These are phyloP conservation scores for Apamea sordens DNA, from an alignment of 2,888 invertebrate species.

Conservation along the genomic window DNA sequence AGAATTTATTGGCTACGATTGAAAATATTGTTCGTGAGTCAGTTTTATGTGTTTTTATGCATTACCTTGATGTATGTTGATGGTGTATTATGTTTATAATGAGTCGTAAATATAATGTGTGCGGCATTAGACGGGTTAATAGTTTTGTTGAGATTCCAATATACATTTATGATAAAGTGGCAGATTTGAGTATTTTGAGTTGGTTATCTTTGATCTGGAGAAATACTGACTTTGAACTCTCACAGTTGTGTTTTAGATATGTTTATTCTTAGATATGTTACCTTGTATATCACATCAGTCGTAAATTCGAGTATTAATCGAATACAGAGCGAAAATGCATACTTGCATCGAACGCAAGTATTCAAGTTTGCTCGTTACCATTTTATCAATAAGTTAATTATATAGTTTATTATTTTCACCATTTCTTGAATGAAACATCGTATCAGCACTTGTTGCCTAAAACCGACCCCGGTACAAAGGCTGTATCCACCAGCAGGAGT, in stretches of 20 bases:
- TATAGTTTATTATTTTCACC: too few species aligned
- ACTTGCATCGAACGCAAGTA: neutral
- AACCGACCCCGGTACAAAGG: too few species aligned
- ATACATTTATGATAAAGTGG: constrained; percentile 52
- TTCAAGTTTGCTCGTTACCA: too few species aligned
- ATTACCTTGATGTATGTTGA: constrained; percentile 77
- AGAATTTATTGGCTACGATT: constrained; percentile 82
- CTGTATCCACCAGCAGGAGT: too few species aligned
- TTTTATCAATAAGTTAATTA: too few species aligned
- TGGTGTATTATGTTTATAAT: constrained; percentile 75
- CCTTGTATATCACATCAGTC: neutral
- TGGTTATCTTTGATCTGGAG: constrained; percentile 1
- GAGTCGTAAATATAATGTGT: constrained; percentile 68
- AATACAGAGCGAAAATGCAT: neutral
- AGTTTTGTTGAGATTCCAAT: constrained; percentile 53
- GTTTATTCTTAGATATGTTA: neutral
- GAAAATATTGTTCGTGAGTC: constrained; percentile 83
- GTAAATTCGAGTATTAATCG: neutral
- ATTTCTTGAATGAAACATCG: too few species aligned
- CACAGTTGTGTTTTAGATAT: neutral
- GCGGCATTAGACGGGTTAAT: constrained; percentile 59
- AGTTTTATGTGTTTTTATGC: constrained; percentile 81
- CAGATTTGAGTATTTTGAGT: constrained; percentile 22
- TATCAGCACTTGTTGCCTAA: too few species aligned
- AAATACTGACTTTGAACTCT: neutral